A percentile compares a stretch with the other conserved stretches of the same genome.
Evolutionary conservation across 2,888 invertebrate species (phyloP).

Genomic region (Imbricaverruca yamaguchii): DNA sequence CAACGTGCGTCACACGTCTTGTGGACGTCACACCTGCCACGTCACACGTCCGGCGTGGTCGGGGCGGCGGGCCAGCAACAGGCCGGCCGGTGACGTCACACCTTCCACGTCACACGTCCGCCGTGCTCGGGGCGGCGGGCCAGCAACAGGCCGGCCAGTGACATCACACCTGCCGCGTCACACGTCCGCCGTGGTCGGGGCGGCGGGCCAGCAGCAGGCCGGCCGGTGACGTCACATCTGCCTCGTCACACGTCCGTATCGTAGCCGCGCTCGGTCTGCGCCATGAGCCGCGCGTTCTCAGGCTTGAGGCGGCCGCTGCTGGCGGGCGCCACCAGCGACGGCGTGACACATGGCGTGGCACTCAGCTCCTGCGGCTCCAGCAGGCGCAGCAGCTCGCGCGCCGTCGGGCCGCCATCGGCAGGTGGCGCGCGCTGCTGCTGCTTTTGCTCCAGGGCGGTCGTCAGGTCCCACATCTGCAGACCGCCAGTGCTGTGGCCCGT

Average conservation of each 20-base stretch:
- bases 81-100: not conserved
- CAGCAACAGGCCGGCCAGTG: no score
- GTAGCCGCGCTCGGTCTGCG: not conserved
- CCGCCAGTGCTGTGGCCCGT: constrained; percentile 89
- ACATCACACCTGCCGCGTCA: no score
- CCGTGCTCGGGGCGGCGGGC: no score
- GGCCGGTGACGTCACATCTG: no score
- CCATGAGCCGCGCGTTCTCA: not conserved
- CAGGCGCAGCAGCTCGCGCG: constrained; percentile 80
- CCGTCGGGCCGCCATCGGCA: constrained; percentile 77
- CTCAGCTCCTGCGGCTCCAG: constrained; percentile 91
- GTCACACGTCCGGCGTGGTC: not conserved
- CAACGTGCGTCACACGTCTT: no score
- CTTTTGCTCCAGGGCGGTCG: constrained; percentile 76
- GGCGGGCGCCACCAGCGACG: constrained; percentile 47
- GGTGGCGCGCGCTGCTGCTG: constrained; percentile 27
- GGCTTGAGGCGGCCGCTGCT: not conserved
- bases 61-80: not conserved
- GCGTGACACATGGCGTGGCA: constrained; percentile 72
- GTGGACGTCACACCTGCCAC: no score
- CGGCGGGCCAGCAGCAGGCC: no score
- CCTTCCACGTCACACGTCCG: no score
- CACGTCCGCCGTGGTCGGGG: no score
- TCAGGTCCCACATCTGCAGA: constrained; percentile 97
- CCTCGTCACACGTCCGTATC: constrained; percentile 14